Conservation (phyloP, 64 coral and sea anemone species). For the Acropora yongei region DNA sequence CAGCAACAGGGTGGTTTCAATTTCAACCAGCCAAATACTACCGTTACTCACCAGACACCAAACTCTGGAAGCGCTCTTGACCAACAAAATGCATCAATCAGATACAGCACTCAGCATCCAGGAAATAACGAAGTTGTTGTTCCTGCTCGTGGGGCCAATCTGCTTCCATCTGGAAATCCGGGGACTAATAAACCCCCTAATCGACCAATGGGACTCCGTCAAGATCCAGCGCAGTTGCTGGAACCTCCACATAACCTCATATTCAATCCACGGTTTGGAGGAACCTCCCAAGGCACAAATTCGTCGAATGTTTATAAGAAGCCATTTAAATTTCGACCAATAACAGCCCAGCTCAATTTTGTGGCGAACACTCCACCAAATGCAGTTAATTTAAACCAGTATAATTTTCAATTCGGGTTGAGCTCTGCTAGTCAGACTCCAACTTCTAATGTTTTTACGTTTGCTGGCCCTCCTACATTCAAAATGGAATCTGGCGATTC, state of each 20-base stretch:
- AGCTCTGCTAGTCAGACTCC: neutral
- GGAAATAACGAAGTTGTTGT: neutral
- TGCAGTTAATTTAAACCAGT: neutral
- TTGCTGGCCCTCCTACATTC: neutral
- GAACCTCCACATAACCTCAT: neutral
- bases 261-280: neutral
- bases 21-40: neutral
- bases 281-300: neutral
- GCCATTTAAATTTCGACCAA: neutral
- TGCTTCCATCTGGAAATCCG: neutral
- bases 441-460: neutral
- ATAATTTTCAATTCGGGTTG: neutral
- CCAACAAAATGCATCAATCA: neutral
- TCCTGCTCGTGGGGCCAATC: neutral
- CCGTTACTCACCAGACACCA: neutral
- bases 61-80: neutral
- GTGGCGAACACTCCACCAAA: neutral
- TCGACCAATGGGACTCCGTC: neutral
- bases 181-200: too few species aligned
- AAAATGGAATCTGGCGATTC: neutral
- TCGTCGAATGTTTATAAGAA: neutral
- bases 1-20: neutral
- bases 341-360: neutral
- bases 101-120: neutral
- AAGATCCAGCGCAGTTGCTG: neutral